These are phyloP conservation scores for Spondyliosoma cantharus DNA, from an alignment of 2,797 vertebrate genomes.

Conservation along the genomic window DNA sequence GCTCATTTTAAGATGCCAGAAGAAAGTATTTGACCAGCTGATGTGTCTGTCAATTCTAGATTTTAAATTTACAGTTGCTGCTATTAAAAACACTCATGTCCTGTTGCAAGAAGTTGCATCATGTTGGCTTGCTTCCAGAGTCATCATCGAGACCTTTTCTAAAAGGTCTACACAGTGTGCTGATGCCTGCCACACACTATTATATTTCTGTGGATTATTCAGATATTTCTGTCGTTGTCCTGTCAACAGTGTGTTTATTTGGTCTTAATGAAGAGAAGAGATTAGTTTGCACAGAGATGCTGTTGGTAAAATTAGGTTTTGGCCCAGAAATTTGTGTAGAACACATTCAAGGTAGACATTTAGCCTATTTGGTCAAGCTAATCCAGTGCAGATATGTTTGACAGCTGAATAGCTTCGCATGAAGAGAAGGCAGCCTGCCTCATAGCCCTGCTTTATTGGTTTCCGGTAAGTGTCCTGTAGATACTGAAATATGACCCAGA, in stretches of 20 bases:
- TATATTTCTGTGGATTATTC: conserved; percentile 26
- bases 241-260: conserved; percentile 22
- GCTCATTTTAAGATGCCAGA: conserved; percentile 12
- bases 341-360: conserved; percentile 29
- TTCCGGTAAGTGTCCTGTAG: neutral
- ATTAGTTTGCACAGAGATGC: conserved; percentile 23
- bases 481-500: conserved; percentile 7
- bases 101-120: conserved; percentile 60
- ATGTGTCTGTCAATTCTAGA: conserved; percentile 27
- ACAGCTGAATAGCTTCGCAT: conserved; percentile 22
- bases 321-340: neutral
- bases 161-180: neutral
- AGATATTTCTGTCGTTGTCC: conserved; percentile 18
- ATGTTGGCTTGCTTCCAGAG: conserved; percentile 36
- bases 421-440: neutral
- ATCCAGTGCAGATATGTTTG: conserved; percentile 17
- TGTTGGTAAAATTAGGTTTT: conserved; percentile 30
- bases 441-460: conserved; percentile 6
- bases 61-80: conserved; percentile 34
- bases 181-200: conserved; percentile 41
- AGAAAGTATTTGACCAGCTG: conserved; percentile 28
- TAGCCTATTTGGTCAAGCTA: conserved; percentile 6
- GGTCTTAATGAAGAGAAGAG: conserved; percentile 26
- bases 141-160: conserved; percentile 19
- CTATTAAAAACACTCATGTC: conserved; percentile 34